Base-by-base conservation (phyloP, 2,888 invertebrate genomes). In the Polyommatus iphigenia region DNA sequence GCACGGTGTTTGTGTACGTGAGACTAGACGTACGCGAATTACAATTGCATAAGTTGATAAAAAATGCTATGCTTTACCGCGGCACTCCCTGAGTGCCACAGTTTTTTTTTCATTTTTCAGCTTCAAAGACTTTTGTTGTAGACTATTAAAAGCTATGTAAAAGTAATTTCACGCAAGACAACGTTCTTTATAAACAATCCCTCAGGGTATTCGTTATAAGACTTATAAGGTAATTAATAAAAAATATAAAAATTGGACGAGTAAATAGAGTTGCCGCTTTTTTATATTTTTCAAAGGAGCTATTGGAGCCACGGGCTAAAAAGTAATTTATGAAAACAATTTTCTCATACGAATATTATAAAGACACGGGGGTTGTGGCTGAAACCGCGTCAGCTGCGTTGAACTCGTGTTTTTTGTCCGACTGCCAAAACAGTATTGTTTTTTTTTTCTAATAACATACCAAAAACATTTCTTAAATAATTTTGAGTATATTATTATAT, bases 291-390 rank as follows among this genome's bases (percentile, higher is more conserved):
- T 75, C 75, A 75, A 75, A 75, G 54, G 75, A 75, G 54, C 54
- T 29, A 75, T 75, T 75, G 75, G 15, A 54, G 75, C 75, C 54
- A 54, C 54, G 50, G 75, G 75, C 75, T 54, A 75, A 75, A 73
- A 75, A 54, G 75, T 75, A 75, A 75, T 75, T 75, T 75, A 75
- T 54, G 24, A 54, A 75, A 75, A 54, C 54, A 75, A 54, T 54
- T 54, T 75, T 75, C 75, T 75, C 50, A 75, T 54, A 75, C 24
- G 46, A 75, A 75, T 18, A 50, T 24, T 29, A 29, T 29, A 67
- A 67, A 24, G 29, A 67, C 29, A 67, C 20, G 10, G 29, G 29
- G 6, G 18, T 29, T 15, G 67, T 67, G 18, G 32, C 13, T 67
- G 20, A 20, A 67, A 67, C 5, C 24, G 18, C 29, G 67, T 29